phyloP scores from a whole-genome alignment of 2,797 vertebrate species.

The Enteromius radiatus region DNA sequence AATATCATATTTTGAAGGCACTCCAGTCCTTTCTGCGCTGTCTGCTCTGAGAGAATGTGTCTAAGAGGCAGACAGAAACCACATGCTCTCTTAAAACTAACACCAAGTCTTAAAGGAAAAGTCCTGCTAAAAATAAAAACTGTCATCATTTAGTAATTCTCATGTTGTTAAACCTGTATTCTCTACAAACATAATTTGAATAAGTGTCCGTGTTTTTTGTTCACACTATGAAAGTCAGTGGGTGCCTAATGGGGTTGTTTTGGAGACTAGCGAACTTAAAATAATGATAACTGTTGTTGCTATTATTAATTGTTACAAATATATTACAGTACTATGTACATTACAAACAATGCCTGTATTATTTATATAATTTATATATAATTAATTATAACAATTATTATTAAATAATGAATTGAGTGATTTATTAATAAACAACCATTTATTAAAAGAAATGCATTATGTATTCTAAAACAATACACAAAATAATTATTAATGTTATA shows the following conservation, averaged over 20 bases:
- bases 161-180: background rate
- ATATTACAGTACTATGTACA: background rate
- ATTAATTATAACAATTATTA: background rate
- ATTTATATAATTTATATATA: no score
- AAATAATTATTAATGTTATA: background rate
- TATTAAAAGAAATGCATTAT: background rate
- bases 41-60: background rate
- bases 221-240: background rate
- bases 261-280: background rate
- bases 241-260: background rate
- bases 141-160: background rate
- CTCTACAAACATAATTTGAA: background rate
- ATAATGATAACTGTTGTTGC: background rate
- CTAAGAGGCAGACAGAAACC: constrained; percentile 43
- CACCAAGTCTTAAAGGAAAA: constrained; percentile 13
- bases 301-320: no score
- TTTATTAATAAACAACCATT: background rate
- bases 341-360: background rate
- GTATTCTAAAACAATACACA: background rate
- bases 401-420: background rate
- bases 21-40: constrained; percentile 58
- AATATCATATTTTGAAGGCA: constrained; percentile 57
- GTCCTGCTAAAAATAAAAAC: background rate
- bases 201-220: background rate
- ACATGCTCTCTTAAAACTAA: constrained; percentile 40